Percentiles rank a stretch among this genome's conserved stretches.
phyloP scores from a whole-genome alignment of 2,113 vertebrate species.

The Phocoena sinus region DNA sequence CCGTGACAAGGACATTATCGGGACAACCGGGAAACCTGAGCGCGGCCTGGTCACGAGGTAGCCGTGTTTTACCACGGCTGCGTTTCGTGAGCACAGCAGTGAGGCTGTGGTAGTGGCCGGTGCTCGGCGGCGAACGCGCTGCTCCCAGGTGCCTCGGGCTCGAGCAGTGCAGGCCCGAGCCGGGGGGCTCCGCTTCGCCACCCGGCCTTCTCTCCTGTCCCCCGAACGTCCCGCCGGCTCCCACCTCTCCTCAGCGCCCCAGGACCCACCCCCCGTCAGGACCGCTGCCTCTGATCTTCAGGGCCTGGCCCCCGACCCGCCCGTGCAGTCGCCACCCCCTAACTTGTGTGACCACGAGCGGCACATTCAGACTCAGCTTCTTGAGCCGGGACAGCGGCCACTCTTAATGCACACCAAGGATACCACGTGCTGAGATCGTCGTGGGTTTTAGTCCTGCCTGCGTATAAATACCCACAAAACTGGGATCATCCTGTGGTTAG shows the following conservation, averaged over 20 bases:
- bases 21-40: background rate
- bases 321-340: background rate
- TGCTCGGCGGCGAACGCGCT: background rate
- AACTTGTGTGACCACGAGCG: background rate
- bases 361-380: background rate
- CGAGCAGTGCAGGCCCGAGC: no score
- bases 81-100: background rate
- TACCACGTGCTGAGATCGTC: accelerated
- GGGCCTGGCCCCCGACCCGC: accelerated
- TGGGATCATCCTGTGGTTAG: background rate
- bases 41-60: background rate
- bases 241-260: background rate
- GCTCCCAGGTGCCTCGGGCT: background rate
- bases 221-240: background rate
- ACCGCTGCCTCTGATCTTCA: background rate
- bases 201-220: background rate
- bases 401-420: background rate
- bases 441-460: no score
- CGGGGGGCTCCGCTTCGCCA: accelerated
- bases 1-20: background rate
- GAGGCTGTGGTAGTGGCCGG: accelerated
- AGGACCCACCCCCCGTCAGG: background rate
- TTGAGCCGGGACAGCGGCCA: background rate
- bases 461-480: background rate
- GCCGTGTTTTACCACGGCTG: background rate